Evolutionary conservation across 1,140 invertebrate genomes (phyloP).

Genomic region (Rhagoletis zephyria): DNA sequence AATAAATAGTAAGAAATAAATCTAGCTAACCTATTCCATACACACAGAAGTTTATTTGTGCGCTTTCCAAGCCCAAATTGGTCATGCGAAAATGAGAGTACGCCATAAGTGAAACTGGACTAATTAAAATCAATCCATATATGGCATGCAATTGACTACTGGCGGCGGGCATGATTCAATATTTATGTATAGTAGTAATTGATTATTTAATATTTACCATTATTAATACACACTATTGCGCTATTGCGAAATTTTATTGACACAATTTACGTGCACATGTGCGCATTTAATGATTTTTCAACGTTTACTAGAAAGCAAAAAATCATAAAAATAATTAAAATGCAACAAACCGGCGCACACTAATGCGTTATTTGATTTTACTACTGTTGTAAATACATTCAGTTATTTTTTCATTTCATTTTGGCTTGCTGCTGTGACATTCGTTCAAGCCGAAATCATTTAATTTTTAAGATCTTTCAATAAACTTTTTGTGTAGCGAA

Average conservation of each 20-base stretch:
- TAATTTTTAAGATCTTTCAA: constrained; percentile 1
- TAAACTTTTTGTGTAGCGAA: not conserved
- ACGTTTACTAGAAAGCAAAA: not conserved
- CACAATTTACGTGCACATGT: not conserved
- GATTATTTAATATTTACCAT: constrained; percentile 37
- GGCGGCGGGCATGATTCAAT: not conserved
- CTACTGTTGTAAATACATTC: not conserved
- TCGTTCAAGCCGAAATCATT: constrained; percentile 8
- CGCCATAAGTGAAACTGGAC: constrained; percentile 32
- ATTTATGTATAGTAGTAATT: constrained; percentile 50
- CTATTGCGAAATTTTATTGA: constrained; percentile 37
- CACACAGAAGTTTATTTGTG: no score
- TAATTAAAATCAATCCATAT: not conserved
- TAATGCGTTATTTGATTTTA: not conserved
- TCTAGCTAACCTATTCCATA: no score
- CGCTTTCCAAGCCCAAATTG: constrained; percentile 22
- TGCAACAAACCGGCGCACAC: not conserved
- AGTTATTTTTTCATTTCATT: not conserved
- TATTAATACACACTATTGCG: not conserved
- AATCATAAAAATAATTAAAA: no score
- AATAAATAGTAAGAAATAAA: no score
- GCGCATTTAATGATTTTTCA: not conserved
- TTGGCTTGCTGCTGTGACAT: not conserved
- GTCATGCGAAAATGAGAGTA: constrained; percentile 6
- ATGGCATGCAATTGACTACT: not conserved